These are phyloP conservation scores for Isichthys henryi DNA, from an alignment of 2,113 vertebrate genomes.

Conservation along the genomic window DNA sequence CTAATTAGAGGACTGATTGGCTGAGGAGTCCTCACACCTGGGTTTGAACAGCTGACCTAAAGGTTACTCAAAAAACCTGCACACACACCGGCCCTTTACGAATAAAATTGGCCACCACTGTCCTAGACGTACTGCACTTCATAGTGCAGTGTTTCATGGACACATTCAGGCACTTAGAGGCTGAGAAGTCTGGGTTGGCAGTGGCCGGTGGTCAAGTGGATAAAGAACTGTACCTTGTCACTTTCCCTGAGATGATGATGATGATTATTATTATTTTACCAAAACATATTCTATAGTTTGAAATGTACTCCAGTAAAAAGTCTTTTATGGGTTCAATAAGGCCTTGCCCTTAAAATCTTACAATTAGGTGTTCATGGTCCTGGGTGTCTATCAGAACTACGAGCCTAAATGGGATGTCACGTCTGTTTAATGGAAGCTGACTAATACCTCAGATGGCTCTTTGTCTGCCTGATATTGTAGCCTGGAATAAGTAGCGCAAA, in stretches of 20 bases:
- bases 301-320: background rate
- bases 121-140: background rate
- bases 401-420: background rate
- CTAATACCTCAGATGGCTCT: background rate
- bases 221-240: background rate
- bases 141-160: background rate
- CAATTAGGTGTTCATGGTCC: background rate
- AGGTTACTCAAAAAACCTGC: no score
- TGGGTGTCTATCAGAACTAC: background rate
- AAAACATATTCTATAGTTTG: background rate
- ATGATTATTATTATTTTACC: background rate
- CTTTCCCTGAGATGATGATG: background rate
- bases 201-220: background rate
- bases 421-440: background rate
- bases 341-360: background rate
- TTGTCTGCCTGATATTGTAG: background rate
- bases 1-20: no score
- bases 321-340: background rate
- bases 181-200: background rate
- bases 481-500: slow-evolving; percentile 7
- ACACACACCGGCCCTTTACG: no score
- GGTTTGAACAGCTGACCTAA: no score
- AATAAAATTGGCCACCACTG: no score
- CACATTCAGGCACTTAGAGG: background rate
- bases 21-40: no score